Percentiles rank a stretch among this genome's conserved stretches.
Evolutionary conservation across 2,888 invertebrate species (phyloP).

Genomic region (Hypolimnas misippus): DNA sequence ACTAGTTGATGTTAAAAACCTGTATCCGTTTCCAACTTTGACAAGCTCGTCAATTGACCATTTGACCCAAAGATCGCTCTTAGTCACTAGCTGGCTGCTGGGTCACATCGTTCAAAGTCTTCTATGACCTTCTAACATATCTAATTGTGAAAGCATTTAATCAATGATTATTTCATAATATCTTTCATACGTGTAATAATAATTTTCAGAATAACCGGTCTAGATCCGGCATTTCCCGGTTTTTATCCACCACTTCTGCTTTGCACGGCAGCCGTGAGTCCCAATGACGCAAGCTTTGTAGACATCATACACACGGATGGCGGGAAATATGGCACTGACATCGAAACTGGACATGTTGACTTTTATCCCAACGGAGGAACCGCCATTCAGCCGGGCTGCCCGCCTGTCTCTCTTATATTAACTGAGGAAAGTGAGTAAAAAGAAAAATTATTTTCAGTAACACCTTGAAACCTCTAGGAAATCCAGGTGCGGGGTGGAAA

Average conservation of each 20-base stretch:
- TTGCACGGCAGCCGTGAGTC: conserved; percentile 41
- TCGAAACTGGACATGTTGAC: conserved; percentile 62
- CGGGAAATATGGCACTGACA: conserved; percentile 64
- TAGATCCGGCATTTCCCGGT: conserved; percentile 29
- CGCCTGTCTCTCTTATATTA: conserved; percentile 36
- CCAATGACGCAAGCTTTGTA: conserved; percentile 70
- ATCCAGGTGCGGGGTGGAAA: too few relatives aligned
- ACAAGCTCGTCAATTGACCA: too few relatives aligned
- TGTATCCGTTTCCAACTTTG: too few relatives aligned
- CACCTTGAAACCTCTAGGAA: too few relatives aligned
- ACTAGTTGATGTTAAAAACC: too few relatives aligned
- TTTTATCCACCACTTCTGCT: conserved; percentile 27
- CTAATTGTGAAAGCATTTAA: too few relatives aligned
- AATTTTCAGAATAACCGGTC: conserved; percentile 24
- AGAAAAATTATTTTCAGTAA: not conserved
- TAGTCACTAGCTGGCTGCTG: too few relatives aligned
- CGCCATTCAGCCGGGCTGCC: conserved; percentile 77
- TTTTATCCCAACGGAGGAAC: conserved; percentile 78
- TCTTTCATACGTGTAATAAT: too few relatives aligned
- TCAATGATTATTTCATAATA: too few relatives aligned
- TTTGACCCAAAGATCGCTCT: too few relatives aligned
- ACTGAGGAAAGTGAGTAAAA: conserved; percentile 53
- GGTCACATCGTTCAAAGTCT: too few relatives aligned
- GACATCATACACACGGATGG: conserved; percentile 79
- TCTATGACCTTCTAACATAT: too few relatives aligned